phyloP scores from a whole-genome alignment of 2,113 vertebrate species.

The Ariopsis seemanni region DNA sequence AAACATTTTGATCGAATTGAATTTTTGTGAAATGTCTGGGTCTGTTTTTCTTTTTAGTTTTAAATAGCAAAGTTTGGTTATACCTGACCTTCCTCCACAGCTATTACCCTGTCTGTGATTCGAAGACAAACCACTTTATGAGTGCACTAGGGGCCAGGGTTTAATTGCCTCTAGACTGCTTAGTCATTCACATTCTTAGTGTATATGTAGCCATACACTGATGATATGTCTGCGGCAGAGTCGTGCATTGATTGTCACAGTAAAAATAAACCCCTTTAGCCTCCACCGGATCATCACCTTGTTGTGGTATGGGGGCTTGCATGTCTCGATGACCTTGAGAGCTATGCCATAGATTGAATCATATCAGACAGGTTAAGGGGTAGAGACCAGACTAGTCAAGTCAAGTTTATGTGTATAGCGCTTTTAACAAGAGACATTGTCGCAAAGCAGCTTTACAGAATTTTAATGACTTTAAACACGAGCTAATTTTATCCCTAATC shows the following conservation, averaged over 20 bases:
- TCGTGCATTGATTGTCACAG: constrained; percentile 6
- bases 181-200: constrained; percentile 38
- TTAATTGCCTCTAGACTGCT: constrained; percentile 44
- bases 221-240: constrained; percentile 20
- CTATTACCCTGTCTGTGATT: neutral
- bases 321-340: too few species aligned
- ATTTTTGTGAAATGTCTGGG: neutral
- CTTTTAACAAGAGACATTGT: too few species aligned
- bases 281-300: too few species aligned
- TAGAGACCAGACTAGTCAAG: too few species aligned
- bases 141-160: constrained; percentile 9
- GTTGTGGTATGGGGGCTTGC: too few species aligned
- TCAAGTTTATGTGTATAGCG: too few species aligned
- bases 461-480: too few species aligned
- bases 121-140: constrained; percentile 8
- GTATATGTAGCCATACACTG: constrained; percentile 12
- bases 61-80: constrained; percentile 20
- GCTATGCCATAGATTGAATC: too few species aligned
- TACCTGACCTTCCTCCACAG: constrained; percentile 1
- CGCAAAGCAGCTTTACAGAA: too few species aligned
- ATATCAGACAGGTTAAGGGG: too few species aligned
- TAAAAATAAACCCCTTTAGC: neutral
- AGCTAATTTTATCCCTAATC: too few species aligned
- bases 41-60: constrained; percentile 4
- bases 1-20: neutral